Evolutionary conservation across 2,888 invertebrate genomes (phyloP).

Genomic region (Netelia virgata): DNA sequence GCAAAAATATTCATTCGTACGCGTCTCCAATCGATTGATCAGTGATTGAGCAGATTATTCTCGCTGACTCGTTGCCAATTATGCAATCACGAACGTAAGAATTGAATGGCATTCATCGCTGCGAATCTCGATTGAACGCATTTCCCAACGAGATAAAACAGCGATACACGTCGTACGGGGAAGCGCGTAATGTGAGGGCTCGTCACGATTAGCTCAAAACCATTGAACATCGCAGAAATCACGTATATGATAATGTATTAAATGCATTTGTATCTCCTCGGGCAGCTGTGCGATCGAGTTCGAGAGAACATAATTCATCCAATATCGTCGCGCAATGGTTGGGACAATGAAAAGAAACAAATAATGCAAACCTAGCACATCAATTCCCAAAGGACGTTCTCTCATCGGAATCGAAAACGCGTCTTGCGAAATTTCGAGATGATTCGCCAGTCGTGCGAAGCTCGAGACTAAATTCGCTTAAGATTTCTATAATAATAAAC

Average conservation of each 20-base stretch:
- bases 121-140: constrained; percentile 5
- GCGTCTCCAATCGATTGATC: background rate
- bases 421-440: background rate
- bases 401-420: background rate
- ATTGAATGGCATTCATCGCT: background rate
- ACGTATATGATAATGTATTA: background rate
- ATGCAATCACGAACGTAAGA: constrained; percentile 9
- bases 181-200: constrained; percentile 42
- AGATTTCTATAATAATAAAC: constrained; percentile 3
- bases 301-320: constrained; percentile 20
- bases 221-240: constrained; percentile 1
- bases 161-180: constrained; percentile 15
- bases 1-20: constrained; percentile 2
- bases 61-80: background rate
- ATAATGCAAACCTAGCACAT: background rate
- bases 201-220: constrained; percentile 14
- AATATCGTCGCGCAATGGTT: background rate
- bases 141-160: background rate
- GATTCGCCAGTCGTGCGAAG: constrained; percentile 13
- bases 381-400: background rate
- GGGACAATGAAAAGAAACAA: background rate
- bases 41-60: constrained; percentile 6
- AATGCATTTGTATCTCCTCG: constrained; percentile 7
- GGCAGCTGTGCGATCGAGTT: constrained; percentile 25
- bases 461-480: background rate